phyloP scores from a whole-genome alignment of 2,113 vertebrate species.

The pig (Sus scrofa) region DNA sequence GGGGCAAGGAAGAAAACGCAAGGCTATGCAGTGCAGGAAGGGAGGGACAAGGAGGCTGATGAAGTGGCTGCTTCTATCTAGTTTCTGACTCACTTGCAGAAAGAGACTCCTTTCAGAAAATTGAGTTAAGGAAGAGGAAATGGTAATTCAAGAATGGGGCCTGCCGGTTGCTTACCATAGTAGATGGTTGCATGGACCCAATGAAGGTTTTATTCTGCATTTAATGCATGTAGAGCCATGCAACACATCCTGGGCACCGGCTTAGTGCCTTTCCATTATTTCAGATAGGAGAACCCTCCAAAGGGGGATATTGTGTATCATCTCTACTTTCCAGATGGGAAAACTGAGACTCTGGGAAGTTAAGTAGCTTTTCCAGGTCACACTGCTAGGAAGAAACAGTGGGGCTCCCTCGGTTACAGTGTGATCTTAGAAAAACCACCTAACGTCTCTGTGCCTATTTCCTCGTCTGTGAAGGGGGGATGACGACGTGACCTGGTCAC shows the following conservation, averaged over 20 bases:
- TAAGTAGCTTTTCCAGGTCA: neutral
- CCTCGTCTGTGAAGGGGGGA: neutral
- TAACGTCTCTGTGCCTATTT: neutral
- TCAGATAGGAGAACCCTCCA: neutral
- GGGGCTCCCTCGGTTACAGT: neutral
- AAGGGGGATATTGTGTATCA: too few species aligned
- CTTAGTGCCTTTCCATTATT: neutral
- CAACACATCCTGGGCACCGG: accelerated
- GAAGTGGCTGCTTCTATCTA: neutral
- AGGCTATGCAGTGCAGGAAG: neutral
- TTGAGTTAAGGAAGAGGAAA: neutral
- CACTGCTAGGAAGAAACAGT: neutral
- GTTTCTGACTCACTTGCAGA: neutral
- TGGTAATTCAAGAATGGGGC: neutral
- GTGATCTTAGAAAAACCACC: neutral
- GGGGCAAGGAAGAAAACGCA: neutral
- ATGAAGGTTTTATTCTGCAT: neutral
- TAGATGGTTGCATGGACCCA: neutral
- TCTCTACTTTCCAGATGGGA: neutral
- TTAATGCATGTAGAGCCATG: neutral
- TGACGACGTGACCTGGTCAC: neutral
- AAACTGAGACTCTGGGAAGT: too few species aligned
- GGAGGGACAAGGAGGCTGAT: neutral
- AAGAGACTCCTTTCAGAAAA: neutral
- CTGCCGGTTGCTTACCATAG: neutral